A percentile compares a stretch with the other conserved stretches of the same genome.
These are phyloP conservation scores for Pteromalus puparum DNA, from an alignment of 1,140 invertebrate genomes.

Conservation along the genomic window DNA sequence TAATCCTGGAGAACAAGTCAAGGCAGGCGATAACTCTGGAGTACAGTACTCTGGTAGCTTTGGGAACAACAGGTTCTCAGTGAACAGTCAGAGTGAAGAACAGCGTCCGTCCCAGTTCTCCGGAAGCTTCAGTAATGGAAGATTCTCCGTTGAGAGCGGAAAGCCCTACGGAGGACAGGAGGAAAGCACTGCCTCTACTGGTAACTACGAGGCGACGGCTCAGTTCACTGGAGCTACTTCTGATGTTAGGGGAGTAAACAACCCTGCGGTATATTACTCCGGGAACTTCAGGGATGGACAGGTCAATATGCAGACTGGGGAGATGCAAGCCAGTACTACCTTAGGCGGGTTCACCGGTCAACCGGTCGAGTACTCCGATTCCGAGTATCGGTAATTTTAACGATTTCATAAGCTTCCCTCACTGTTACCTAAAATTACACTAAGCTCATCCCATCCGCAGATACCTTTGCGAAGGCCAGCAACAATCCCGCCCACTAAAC, in stretches of 20 bases:
- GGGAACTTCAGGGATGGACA: too few relatives aligned
- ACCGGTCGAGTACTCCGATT: neutral
- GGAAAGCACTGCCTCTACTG: neutral
- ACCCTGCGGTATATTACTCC: neutral
- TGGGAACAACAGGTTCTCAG: neutral
- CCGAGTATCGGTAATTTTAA: constrained; percentile 17
- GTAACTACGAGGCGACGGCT: constrained; percentile 47
- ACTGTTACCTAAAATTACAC: too few relatives aligned
- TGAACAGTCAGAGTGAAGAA: neutral
- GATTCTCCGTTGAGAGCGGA: neutral
- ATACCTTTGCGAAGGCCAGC: neutral
- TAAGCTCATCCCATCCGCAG: neutral
- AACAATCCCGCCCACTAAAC: neutral
- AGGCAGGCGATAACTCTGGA: neutral
- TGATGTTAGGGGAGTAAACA: neutral
- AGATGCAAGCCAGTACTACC: neutral
- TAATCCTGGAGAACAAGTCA: neutral
- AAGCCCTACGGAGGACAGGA: neutral
- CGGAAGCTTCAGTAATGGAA: neutral
- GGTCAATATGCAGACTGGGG: too few relatives aligned
- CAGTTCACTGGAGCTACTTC: neutral
- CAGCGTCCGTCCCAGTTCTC: neutral
- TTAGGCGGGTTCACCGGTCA: neutral
- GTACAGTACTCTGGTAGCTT: neutral
- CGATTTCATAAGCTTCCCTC: neutral